These are phyloP conservation scores for Lasioglossum zephyrum DNA, from an alignment of 2,888 invertebrate species.

Conservation along the genomic window DNA sequence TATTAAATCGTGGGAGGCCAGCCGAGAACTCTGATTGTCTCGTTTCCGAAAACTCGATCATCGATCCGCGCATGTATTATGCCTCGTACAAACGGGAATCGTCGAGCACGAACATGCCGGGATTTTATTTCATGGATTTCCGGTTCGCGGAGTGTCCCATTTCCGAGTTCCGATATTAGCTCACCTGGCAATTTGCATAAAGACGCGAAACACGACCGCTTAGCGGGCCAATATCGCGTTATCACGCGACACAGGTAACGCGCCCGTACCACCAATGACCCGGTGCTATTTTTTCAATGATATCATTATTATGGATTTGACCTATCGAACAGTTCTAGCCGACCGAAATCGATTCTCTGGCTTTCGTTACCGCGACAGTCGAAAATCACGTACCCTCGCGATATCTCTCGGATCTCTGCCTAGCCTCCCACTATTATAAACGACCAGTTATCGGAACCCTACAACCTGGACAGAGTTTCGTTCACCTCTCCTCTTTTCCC, in stretches of 20 bases:
- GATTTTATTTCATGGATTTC: slow-evolving; percentile 76
- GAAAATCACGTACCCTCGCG: not conserved
- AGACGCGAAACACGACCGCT: slow-evolving; percentile 64
- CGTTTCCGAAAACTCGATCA: slow-evolving; percentile 16
- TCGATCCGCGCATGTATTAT: not conserved
- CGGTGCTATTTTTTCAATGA: slow-evolving; percentile 54
- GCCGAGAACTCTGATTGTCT: not conserved
- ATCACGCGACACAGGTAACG: slow-evolving; percentile 61
- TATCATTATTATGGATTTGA: slow-evolving; percentile 30
- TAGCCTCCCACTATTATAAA: not conserved
- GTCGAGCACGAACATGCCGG: slow-evolving; percentile 44
- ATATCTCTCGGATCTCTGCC: not conserved
- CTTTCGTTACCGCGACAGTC: not conserved
- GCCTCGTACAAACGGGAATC: slow-evolving; percentile 44
- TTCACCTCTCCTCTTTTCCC: slow-evolving; percentile 2
- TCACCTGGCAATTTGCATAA: slow-evolving; percentile 74
- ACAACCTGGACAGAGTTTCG: not conserved
- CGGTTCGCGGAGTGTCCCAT: slow-evolving; percentile 70
- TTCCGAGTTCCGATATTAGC: slow-evolving; percentile 75
- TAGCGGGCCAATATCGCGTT: slow-evolving; percentile 65
- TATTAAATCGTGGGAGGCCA: slow-evolving; percentile 15
- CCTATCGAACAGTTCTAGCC: not conserved
- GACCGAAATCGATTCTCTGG: slow-evolving; percentile 2
- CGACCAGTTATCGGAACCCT: not conserved
- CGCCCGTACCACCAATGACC: slow-evolving; percentile 51